Evolutionary conservation across 2,113 vertebrate genomes (phyloP).

Genomic region (Trematomus loennbergii): DNA sequence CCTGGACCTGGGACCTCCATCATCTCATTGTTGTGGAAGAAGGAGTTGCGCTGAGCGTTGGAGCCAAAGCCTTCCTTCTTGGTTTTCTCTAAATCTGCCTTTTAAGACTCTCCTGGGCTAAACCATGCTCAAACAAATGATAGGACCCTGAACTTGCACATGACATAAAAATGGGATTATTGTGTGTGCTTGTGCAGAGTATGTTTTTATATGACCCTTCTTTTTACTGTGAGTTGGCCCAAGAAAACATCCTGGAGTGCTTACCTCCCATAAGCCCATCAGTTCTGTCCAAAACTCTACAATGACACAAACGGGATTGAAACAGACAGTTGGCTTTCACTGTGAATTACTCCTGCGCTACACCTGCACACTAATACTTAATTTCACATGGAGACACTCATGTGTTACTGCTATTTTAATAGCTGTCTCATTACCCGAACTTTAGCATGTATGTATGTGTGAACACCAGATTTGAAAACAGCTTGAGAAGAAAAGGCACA

Average conservation of each 20-base stretch:
- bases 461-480: too few species aligned
- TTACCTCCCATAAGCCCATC: neutral
- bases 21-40: conserved; percentile 61
- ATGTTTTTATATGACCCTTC: neutral
- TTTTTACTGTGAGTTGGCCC: neutral
- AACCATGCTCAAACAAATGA: conserved; percentile 71
- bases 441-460: too few species aligned
- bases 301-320: too few species aligned
- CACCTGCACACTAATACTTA: neutral
- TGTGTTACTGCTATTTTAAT: conserved; percentile 13
- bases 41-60: conserved; percentile 50
- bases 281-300: too few species aligned
- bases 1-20: conserved; percentile 69
- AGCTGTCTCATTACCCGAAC: neutral
- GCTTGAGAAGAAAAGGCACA: too few species aligned
- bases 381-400: conserved; percentile 7
- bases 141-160: conserved; percentile 80
- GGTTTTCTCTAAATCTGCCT: conserved; percentile 59
- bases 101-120: conserved; percentile 77
- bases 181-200: neutral
- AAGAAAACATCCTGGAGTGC: neutral
- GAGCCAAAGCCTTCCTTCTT: conserved; percentile 81
- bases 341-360: conserved; percentile 7
- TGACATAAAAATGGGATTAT: neutral
- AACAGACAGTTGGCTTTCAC: neutral